These are phyloP conservation scores for Ligdia adustata DNA, from an alignment of 2,888 invertebrate genomes.

Conservation along the genomic window DNA sequence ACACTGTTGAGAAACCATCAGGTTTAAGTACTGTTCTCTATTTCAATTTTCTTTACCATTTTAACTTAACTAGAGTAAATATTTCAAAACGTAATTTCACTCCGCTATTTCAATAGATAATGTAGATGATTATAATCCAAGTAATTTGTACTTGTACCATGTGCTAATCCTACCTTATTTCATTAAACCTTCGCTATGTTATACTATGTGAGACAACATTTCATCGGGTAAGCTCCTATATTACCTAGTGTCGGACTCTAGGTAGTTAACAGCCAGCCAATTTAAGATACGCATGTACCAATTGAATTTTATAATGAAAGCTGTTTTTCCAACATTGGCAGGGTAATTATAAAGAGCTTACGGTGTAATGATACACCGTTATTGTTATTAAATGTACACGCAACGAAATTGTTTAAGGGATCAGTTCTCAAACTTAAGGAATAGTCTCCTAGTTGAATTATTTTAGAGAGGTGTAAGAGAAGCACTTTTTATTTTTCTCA, in stretches of 20 bases:
- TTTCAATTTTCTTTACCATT: too few relatives aligned
- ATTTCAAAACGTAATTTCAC: too few relatives aligned
- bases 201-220: conserved; percentile 8
- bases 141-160: neutral
- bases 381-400: conserved; percentile 34
- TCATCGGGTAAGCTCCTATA: conserved; percentile 3
- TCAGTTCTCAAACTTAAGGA: conserved; percentile 11
- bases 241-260: conserved; percentile 12
- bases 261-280: conserved; percentile 20
- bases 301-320: conserved; percentile 44
- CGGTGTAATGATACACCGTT: conserved; percentile 34
- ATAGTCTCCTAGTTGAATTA: too few relatives aligned
- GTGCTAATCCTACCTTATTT: neutral
- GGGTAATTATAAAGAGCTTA: conserved; percentile 50
- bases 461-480: too few relatives aligned
- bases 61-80: too few relatives aligned
- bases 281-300: conserved; percentile 23
- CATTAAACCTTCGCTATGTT: neutral
- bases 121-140: too few relatives aligned
- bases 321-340: conserved; percentile 48
- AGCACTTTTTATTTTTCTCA: too few relatives aligned
- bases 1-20: too few relatives aligned
- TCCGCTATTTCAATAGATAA: too few relatives aligned
- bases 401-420: conserved; percentile 25
- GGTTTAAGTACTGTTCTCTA: too few relatives aligned